Evolutionary conservation across 1,140 invertebrate species (phyloP).

Genomic region (Melitaea cinxia): DNA sequence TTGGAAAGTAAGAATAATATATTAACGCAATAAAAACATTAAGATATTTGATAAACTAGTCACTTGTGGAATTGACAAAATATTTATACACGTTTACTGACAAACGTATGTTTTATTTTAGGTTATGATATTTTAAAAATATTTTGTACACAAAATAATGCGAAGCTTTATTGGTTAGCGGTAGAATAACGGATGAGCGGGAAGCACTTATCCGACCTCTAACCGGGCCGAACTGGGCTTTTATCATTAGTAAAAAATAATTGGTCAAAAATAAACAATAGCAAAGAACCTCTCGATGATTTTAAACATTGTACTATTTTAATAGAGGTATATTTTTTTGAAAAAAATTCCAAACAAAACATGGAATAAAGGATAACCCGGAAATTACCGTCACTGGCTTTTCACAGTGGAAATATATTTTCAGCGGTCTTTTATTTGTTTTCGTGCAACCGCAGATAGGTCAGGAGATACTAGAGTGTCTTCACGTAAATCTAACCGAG

Average conservation of each 20-base stretch:
- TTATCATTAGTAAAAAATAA: not conserved
- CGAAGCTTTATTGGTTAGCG: no score
- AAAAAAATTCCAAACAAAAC: constrained; percentile 4
- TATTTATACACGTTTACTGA: no score
- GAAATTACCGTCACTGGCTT: constrained; percentile 24
- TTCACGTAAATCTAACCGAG: constrained; percentile 60
- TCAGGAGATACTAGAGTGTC: constrained; percentile 39
- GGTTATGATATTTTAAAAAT: no score
- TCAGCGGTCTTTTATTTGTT: constrained; percentile 32
- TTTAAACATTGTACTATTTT: not conserved
- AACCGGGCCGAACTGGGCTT: not conserved
- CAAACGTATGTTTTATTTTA: no score
- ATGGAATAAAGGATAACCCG: constrained; percentile 7
- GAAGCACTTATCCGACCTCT: not conserved
- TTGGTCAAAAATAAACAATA: not conserved
- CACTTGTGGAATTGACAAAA: no score
- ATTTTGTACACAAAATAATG: no score
- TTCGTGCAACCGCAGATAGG: constrained; percentile 39
- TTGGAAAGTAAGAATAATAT: no score
- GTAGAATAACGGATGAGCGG: no score
- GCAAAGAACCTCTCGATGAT: not conserved
- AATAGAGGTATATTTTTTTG: not conserved
- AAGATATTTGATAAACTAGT: no score
- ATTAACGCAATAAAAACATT: no score
- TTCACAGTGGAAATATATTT: constrained; percentile 31